phyloP scores from a whole-genome alignment of 2,888 invertebrate genomes.

The Diogma glabrata region DNA sequence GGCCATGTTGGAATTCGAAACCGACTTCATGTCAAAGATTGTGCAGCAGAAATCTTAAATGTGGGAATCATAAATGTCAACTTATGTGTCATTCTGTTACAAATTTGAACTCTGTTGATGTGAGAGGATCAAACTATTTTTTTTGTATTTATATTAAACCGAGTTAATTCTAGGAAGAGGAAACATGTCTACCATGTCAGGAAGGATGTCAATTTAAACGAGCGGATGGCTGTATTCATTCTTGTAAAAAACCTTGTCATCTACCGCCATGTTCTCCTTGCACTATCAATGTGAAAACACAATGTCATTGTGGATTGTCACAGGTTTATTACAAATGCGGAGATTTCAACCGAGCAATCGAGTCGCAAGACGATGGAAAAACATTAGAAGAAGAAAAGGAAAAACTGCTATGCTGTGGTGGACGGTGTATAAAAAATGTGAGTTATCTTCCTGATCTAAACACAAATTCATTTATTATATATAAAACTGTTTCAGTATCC shows the following conservation, averaged over 20 bases:
- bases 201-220: slow-evolving; percentile 49
- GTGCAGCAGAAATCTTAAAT: slow-evolving; percentile 60
- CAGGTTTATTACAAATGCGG: slow-evolving; percentile 63
- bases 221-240: slow-evolving; percentile 62
- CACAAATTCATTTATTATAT: background rate
- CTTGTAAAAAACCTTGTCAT: slow-evolving; percentile 60
- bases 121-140: too few relatives aligned
- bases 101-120: slow-evolving; percentile 34
- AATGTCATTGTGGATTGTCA: slow-evolving; percentile 74
- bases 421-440: slow-evolving; percentile 75
- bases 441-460: slow-evolving; percentile 24
- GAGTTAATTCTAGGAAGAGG: too few relatives aligned
- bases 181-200: slow-evolving; percentile 46
- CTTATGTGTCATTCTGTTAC: slow-evolving; percentile 58
- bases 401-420: slow-evolving; percentile 49
- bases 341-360: slow-evolving; percentile 46
- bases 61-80: slow-evolving; percentile 68
- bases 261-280: slow-evolving; percentile 67
- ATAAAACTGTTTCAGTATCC: slow-evolving; percentile 45
- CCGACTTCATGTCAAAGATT: slow-evolving; percentile 65
- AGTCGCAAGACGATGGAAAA: slow-evolving; percentile 34
- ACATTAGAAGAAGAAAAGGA: slow-evolving; percentile 27
- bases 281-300: slow-evolving; percentile 49
- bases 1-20: slow-evolving; percentile 57
- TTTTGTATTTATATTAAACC: too few relatives aligned